These are phyloP conservation scores for Corvus hawaiiensis DNA, from an alignment of 2,113 vertebrate species.

Conservation along the genomic window DNA sequence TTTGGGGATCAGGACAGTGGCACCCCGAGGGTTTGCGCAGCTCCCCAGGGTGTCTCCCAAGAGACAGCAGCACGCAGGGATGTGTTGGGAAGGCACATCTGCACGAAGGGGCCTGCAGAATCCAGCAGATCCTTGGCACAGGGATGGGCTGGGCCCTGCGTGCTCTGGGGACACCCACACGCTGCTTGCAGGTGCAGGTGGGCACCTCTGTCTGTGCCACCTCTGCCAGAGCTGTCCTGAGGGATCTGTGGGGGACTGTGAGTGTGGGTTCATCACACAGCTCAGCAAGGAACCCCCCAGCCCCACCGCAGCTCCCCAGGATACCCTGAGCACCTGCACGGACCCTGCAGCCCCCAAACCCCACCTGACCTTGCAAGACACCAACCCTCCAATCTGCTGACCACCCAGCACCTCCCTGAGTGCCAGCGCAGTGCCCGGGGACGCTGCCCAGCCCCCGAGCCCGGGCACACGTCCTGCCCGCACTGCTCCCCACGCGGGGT, in stretches of 20 bases:
- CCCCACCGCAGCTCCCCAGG: no score
- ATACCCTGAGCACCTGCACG: accelerated
- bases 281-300: not conserved
- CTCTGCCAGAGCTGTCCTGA: not conserved
- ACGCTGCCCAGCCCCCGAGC: not conserved
- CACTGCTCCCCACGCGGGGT: accelerated
- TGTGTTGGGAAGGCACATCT: accelerated
- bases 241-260: accelerated
- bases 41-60: not conserved
- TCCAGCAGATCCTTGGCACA: not conserved
- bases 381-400: not conserved
- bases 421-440: accelerated
- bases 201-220: not conserved
- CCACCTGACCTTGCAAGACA: accelerated
- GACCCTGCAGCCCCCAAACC: not conserved
- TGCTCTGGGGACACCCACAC: accelerated
- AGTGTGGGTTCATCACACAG: not conserved
- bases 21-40: not conserved
- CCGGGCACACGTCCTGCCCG: accelerated
- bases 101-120: accelerated
- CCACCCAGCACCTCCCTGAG: not conserved
- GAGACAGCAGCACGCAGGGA: accelerated
- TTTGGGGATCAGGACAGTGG: not conserved
- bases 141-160: accelerated
- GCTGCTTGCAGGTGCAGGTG: not conserved